These are phyloP conservation scores for Patella ulyssiponensis DNA, from an alignment of 2,888 invertebrate species.

Conservation along the genomic window DNA sequence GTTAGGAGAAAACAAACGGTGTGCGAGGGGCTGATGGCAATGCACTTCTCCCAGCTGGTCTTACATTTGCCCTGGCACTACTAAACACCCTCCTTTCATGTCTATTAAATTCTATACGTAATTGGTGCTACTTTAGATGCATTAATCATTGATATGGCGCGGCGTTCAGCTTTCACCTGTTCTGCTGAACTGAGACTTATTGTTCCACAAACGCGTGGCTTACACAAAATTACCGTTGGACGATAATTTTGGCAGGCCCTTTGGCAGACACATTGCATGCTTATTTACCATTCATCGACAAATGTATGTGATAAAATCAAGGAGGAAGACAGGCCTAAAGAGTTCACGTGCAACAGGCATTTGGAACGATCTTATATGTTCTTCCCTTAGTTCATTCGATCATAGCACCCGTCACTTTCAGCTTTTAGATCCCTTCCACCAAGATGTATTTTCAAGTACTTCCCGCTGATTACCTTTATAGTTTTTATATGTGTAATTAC, in stretches of 20 bases:
- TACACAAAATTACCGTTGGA: constrained; percentile 51
- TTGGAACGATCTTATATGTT: constrained; percentile 16
- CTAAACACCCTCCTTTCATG: constrained; percentile 56
- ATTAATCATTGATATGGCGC: constrained; percentile 58
- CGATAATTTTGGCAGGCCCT: constrained; percentile 49
- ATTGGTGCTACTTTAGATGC: constrained; percentile 59
- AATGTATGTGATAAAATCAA: constrained; percentile 43
- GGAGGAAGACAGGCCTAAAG: constrained; percentile 16
- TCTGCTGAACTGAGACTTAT: constrained; percentile 48
- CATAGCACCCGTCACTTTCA: constrained; percentile 6
- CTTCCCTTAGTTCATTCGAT: background rate
- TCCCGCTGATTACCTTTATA: constrained; percentile 19
- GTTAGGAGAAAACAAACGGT: constrained; percentile 19
- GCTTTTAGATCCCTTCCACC: background rate
- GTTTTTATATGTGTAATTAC: constrained; percentile 5
- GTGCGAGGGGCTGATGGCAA: constrained; percentile 14
- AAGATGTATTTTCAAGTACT: constrained; percentile 16
- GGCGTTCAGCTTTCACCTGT: constrained; percentile 58
- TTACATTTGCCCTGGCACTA: constrained; percentile 38
- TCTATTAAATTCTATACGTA: constrained; percentile 67
- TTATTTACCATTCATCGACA: constrained; percentile 51
- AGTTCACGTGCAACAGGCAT: constrained; percentile 9
- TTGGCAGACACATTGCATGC: constrained; percentile 46
- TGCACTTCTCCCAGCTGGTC: constrained; percentile 36
- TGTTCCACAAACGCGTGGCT: constrained; percentile 52